Evolutionary conservation across 1,140 invertebrate species (phyloP).

Genomic region (Drosophila grimshawi): DNA sequence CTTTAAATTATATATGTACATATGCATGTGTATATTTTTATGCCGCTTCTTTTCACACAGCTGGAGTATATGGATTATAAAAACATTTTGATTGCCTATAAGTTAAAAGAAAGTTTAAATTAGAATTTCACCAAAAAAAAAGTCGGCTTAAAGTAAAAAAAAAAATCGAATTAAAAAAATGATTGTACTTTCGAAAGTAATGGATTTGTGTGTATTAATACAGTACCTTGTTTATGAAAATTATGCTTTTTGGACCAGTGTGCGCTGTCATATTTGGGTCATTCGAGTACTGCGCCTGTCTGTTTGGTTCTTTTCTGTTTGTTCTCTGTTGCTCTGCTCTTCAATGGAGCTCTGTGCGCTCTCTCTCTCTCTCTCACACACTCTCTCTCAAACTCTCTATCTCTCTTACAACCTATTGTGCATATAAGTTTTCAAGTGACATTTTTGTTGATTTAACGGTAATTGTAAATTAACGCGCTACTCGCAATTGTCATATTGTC

Average conservation of each 20-base stretch:
- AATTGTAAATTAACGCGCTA: constrained; percentile 56
- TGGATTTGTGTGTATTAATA: neutral
- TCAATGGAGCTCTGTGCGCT: constrained; percentile 18
- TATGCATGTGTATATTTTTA: constrained; percentile 1
- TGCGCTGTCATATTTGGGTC: constrained; percentile 53
- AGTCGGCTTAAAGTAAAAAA: too few relatives aligned
- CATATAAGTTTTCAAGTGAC: constrained; percentile 32
- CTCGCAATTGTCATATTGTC: constrained; percentile 57
- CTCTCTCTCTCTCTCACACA: neutral
- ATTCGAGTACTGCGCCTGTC: constrained; percentile 52
- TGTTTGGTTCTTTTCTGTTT: constrained; percentile 43
- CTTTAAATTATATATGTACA: constrained; percentile 22
- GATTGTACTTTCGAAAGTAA: neutral
- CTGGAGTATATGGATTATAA: constrained; percentile 14
- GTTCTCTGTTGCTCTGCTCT: constrained; percentile 43
- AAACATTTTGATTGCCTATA: neutral
- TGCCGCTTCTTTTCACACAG: constrained; percentile 32
- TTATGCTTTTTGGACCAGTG: constrained; percentile 38
- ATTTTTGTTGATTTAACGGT: constrained; percentile 53
- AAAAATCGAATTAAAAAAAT: neutral
- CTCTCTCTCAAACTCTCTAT: neutral
- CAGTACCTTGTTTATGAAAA: constrained; percentile 28
- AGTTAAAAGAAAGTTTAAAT: neutral
- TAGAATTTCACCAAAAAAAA: neutral
- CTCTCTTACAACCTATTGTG: constrained; percentile 16